Evolutionary conservation across 2,113 vertebrate species (phyloP).

Genomic region (Callospermophilus lateralis): DNA sequence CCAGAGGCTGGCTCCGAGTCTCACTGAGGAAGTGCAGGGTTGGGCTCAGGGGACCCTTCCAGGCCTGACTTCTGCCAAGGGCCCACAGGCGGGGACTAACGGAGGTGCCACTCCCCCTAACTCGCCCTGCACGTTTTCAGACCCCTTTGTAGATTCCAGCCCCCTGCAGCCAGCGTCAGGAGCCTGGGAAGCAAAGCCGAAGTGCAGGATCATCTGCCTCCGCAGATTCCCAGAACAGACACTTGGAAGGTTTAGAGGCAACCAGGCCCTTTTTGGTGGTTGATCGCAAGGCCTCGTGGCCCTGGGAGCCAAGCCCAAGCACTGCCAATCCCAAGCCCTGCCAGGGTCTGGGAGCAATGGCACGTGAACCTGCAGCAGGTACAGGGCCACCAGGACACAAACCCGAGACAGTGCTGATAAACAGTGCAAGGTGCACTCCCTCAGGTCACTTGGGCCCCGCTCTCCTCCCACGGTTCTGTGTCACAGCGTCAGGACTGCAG

Average conservation of each 20-base stretch:
- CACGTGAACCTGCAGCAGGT: no score
- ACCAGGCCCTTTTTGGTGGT: background rate
- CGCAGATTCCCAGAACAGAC: background rate
- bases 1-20: background rate
- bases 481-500: background rate
- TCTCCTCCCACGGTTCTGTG: background rate
- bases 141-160: accelerated
- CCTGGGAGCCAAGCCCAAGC: background rate
- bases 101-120: background rate
- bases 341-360: background rate
- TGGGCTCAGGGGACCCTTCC: background rate
- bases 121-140: accelerated
- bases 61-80: background rate
- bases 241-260: background rate
- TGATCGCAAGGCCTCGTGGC: background rate
- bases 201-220: background rate
- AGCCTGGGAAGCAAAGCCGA: background rate
- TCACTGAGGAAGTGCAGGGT: background rate
- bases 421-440: background rate
- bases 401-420: background rate
- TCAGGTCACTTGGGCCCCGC: background rate
- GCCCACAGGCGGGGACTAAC: accelerated
- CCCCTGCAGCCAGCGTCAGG: background rate
- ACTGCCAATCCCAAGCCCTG: background rate
- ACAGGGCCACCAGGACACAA: background rate